Percentiles rank a stretch among this genome's conserved stretches.
Evolutionary conservation across 2,797 vertebrate species (phyloP).

Genomic region (Simalia tracyae): DNA sequence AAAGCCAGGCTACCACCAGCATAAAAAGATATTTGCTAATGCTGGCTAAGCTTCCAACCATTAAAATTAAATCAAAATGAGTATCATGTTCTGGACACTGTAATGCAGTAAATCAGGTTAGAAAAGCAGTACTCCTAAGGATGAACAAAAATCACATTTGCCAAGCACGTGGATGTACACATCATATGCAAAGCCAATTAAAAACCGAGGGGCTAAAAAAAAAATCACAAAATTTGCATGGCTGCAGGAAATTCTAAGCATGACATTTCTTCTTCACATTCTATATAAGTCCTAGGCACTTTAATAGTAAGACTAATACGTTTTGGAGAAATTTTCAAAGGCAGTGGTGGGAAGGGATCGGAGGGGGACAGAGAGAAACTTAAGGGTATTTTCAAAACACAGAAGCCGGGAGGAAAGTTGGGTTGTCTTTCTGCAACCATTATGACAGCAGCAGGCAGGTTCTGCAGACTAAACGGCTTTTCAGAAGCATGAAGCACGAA

Average conservation of each 20-base stretch:
- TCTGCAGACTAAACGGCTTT: conserved; percentile 3
- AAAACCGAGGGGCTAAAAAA: neutral
- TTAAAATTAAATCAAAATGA: neutral
- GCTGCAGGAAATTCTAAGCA: neutral
- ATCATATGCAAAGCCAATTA: neutral
- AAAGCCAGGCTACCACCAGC: neutral
- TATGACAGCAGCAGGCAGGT: neutral
- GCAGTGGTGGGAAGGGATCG: neutral
- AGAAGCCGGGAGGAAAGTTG: neutral
- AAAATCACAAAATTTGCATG: neutral
- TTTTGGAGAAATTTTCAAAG: neutral
- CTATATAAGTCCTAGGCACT: too few relatives aligned
- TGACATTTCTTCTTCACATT: neutral
- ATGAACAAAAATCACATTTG: neutral
- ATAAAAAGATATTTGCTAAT: neutral
- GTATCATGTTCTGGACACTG: neutral
- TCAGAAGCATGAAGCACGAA: neutral
- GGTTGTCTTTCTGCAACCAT: neutral
- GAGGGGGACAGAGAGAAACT: neutral
- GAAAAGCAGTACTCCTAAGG: neutral
- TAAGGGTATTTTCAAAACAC: neutral
- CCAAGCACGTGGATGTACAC: neutral
- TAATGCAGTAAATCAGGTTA: neutral
- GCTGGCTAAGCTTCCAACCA: neutral
- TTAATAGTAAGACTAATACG: neutral